A percentile compares a stretch with the other conserved stretches of the same genome.
Conservation (phyloP, 2,888 invertebrate genomes). For the Leistus spinibarbis region DNA sequence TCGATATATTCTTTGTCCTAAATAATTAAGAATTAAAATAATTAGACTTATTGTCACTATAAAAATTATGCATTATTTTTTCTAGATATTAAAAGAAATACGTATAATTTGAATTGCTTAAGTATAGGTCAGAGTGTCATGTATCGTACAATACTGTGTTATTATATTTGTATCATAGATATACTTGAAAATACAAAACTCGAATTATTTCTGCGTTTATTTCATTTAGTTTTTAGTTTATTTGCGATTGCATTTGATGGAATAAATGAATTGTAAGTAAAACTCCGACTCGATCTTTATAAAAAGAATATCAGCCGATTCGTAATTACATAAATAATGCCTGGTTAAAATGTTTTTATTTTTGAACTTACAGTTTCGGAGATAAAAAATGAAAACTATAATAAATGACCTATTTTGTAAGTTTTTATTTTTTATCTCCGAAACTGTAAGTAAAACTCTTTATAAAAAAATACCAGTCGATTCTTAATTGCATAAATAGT, state of each 20-base stretch:
- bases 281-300: too few species aligned
- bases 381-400: too few species aligned
- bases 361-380: too few species aligned
- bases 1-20: background rate
- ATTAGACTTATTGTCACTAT: slow-evolving; percentile 3
- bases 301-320: too few species aligned
- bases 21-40: background rate
- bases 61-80: slow-evolving; percentile 2
- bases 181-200: slow-evolving; percentile 3
- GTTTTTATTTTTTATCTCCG: too few species aligned
- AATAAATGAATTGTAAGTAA: too few species aligned
- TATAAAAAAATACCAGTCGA: too few species aligned
- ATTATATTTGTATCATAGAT: background rate
- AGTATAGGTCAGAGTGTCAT: background rate
- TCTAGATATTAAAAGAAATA: background rate
- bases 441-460: too few species aligned
- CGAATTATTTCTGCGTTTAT: background rate
- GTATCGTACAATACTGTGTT: background rate
- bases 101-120: background rate
- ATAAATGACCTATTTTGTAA: too few species aligned
- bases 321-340: too few species aligned
- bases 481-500: too few species aligned
- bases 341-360: too few species aligned
- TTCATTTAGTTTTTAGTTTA: background rate
- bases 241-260: background rate